A percentile compares a stretch with the other conserved stretches of the same genome.
These are phyloP conservation scores for Syrphus vitripennis DNA, from an alignment of 2,888 invertebrate genomes.

Conservation along the genomic window DNA sequence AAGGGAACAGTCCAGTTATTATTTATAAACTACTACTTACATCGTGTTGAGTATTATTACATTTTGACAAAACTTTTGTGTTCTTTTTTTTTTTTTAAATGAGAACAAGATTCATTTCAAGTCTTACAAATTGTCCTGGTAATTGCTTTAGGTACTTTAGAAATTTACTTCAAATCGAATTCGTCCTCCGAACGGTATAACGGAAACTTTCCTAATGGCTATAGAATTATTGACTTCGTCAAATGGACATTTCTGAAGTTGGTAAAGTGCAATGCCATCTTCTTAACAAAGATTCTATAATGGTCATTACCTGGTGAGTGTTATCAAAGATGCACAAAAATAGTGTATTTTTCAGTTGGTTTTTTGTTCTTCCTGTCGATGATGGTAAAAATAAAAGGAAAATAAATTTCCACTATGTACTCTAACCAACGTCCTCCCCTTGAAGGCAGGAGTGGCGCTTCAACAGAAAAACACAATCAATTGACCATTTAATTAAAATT, in stretches of 20 bases:
- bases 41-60: too few species aligned
- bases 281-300: neutral
- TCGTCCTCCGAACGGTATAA: constrained; percentile 15
- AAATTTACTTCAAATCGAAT: neutral
- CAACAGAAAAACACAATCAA: constrained; percentile 57
- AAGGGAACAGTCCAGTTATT: too few species aligned
- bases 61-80: too few species aligned
- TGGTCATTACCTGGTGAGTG: neutral
- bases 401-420: constrained; percentile 36
- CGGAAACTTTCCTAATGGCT: constrained; percentile 53
- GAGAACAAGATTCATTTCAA: too few species aligned
- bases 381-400: constrained; percentile 10
- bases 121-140: too few species aligned
- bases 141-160: too few species aligned
- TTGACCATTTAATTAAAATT: constrained; percentile 70
- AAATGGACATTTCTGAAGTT: constrained; percentile 51
- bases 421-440: neutral
- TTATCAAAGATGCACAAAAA: constrained; percentile 33
- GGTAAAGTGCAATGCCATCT: constrained; percentile 30
- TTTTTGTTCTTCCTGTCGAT: neutral
- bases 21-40: too few species aligned
- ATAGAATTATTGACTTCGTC: constrained; percentile 54
- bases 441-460: neutral
- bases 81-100: too few species aligned
- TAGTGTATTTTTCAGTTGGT: neutral